phyloP scores from a whole-genome alignment of 2,888 invertebrate genomes.

The Geotrupes spiniger region DNA sequence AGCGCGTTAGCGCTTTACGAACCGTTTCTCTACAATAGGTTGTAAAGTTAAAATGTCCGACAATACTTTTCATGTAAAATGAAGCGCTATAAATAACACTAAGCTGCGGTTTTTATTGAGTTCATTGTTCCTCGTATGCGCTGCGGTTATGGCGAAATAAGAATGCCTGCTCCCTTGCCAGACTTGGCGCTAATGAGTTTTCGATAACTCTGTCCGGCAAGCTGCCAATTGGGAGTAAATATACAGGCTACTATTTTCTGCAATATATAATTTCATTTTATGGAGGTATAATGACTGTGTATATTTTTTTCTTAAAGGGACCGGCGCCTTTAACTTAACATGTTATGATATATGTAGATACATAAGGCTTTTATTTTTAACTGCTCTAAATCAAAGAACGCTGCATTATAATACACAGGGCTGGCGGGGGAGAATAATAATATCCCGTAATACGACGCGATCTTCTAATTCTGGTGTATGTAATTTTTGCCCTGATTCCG shows the following conservation, averaged over 20 bases:
- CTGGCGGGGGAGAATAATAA: no score
- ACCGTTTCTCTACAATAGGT: conserved; percentile 3
- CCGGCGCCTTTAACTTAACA: background rate
- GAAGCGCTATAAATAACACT: conserved; percentile 2
- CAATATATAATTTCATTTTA: conserved; percentile 15
- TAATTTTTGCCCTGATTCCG: no score
- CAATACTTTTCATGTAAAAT: background rate
- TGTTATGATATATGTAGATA: no score
- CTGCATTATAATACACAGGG: no score
- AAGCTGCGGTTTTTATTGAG: conserved; percentile 2
- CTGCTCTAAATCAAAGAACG: no score
- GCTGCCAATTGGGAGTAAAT: conserved; percentile 16
- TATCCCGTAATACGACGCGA: no score
- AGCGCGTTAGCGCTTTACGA: background rate
- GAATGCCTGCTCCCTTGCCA: background rate
- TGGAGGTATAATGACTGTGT: conserved; percentile 9
- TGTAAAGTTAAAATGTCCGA: background rate
- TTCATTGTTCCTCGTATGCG: conserved; percentile 2
- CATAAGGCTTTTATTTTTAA: no score
- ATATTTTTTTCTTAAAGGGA: background rate
- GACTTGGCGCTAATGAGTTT: conserved; percentile 18
- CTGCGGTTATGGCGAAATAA: no score
- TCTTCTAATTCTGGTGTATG: no score
- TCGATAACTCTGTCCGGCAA: conserved; percentile 14
- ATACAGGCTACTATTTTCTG: conserved; percentile 14